Base-by-base conservation (phyloP, 2,113 vertebrate genomes). In the Chaenogobius annularis region DNA sequence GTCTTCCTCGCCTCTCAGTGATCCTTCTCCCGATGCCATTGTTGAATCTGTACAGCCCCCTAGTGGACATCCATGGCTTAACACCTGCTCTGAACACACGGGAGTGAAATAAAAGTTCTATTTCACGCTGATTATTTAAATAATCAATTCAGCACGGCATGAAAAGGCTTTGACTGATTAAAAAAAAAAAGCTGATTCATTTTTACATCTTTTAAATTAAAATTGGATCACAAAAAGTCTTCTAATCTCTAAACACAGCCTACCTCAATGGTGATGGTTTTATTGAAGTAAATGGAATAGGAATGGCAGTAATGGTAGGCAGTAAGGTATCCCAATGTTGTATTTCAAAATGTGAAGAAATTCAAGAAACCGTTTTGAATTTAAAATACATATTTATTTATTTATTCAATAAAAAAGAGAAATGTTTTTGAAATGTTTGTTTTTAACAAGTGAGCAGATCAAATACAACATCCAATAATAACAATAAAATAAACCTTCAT, bases 401-500 rank as follows among this genome's bases (percentile, higher is more conserved):
- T 88, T 91, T 69, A 83, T 26, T 79, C 80, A 48, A 22, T 46
- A 46, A 7, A 56, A 72, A 82, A 84, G n/a, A 73, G 19, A 78
- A 72, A 75, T 23, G 54, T 15, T n/a, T n/a, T n/a, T n/a, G n/a
- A 73, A 35, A 63, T 43, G 75, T 40, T 50, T 82, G 26, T 70
- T 68, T 69, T 37, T 79, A 79, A 69, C 62, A 40, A 44, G 62
- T 69, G 75, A 78, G 79, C 72, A 63, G 66, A 74, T 85, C 83
- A 89, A 83, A 81, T 56, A 85, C 64, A 72, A 81, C 70, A 83
- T 26, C 74, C 37, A 78, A 70, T 65, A 61, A 61, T 35, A 61
- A 61, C 20, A 83, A 88, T 40, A 6, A 63, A 77, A 80, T 83
- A 89, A 31, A 40, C 68, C 81, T 87, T 92, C 83, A 88, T 87